phyloP scores from a whole-genome alignment of 2,797 vertebrate genomes.

The Xerus rutilus region DNA sequence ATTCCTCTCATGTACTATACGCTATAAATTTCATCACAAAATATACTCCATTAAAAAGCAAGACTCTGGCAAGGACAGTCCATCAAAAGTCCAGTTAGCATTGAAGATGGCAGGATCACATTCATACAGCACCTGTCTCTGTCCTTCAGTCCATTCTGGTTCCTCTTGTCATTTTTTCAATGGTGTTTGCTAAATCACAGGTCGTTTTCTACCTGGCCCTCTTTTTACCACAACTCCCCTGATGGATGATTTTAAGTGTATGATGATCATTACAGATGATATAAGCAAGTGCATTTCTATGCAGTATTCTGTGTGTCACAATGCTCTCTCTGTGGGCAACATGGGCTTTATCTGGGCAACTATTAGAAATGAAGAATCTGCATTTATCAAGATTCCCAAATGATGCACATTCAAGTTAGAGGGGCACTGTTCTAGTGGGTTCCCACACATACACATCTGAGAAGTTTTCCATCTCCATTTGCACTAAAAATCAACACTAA shows the following conservation, averaged over 20 bases:
- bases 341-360: neutral
- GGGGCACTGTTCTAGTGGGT: neutral
- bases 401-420: neutral
- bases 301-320: neutral
- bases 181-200: neutral
- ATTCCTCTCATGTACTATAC: neutral
- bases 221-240: neutral
- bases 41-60: neutral
- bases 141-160: neutral
- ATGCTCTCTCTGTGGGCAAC: neutral
- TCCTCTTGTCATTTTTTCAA: neutral
- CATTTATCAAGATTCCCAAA: neutral
- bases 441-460: neutral
- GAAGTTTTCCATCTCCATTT: neutral
- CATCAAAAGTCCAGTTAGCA: neutral
- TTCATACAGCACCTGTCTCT: neutral
- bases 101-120: neutral
- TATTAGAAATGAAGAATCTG: neutral
- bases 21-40: neutral
- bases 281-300: neutral
- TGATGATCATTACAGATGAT: neutral
- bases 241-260: neutral
- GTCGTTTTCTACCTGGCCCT: neutral
- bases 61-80: neutral
- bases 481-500: neutral